A percentile compares a stretch with the other conserved stretches of the same genome.
Conservation (phyloP, 2,888 invertebrate species). For the Pocota personata region DNA sequence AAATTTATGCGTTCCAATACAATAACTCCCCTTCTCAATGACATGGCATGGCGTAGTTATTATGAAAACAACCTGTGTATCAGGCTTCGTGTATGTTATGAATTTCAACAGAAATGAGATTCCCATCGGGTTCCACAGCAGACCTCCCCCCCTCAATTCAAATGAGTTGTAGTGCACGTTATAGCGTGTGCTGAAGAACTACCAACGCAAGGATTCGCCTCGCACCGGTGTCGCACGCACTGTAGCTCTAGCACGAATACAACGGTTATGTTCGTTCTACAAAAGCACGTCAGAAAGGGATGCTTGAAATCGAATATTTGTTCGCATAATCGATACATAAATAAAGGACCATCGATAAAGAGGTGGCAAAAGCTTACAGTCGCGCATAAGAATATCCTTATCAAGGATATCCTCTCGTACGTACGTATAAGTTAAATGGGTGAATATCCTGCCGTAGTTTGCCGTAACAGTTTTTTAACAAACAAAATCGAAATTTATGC, state of each 20-base stretch:
- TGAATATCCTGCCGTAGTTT: conserved; percentile 7
- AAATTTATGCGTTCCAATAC: conserved; percentile 3
- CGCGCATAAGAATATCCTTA: conserved; percentile 3
- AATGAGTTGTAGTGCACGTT: neutral
- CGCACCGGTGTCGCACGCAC: neutral
- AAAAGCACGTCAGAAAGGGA: neutral
- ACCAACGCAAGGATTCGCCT: neutral
- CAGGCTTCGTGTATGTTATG: neutral
- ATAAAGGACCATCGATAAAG: conserved; percentile 38
- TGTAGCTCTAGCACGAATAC: neutral
- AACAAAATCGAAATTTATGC: conserved; percentile 34
- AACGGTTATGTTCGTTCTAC: too few relatives aligned
- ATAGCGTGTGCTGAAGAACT: neutral
- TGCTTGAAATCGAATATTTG: conserved; percentile 13
- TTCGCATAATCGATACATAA: conserved; percentile 45
- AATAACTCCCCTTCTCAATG: neutral
- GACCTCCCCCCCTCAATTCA: neutral
- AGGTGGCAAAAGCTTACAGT: conserved; percentile 21
- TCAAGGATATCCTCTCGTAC: neutral
- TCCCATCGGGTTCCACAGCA: neutral
- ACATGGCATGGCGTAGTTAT: neutral
- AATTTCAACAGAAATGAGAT: neutral
- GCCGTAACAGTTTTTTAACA: neutral
- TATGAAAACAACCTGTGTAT: conserved; percentile 6
- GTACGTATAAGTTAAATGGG: neutral